A percentile compares a stretch with the other conserved stretches of the same genome.
These are phyloP conservation scores for Plutomurus gul DNA, from an alignment of 1,140 invertebrate species.

Conservation along the genomic window DNA sequence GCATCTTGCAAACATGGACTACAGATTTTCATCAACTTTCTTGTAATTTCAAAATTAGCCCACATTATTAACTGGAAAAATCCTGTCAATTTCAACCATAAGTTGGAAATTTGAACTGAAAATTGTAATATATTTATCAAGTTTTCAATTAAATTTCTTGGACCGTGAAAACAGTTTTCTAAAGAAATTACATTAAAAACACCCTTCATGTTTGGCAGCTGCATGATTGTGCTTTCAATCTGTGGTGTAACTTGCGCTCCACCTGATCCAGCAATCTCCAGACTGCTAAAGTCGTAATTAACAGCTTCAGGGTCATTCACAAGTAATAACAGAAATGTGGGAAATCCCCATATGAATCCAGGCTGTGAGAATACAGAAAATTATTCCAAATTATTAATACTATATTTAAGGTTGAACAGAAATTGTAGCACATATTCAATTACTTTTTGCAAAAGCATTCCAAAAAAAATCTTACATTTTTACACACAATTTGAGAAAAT, in stretches of 20 bases:
- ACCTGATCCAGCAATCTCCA: constrained; percentile 36
- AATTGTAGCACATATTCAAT: no score
- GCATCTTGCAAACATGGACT: no score
- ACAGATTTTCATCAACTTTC: no score
- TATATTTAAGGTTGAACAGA: no score
- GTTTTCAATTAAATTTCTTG: neutral
- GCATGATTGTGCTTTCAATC: constrained; percentile 41
- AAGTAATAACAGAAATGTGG: constrained; percentile 36
- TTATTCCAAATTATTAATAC: no score
- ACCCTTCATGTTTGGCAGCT: constrained; percentile 29
- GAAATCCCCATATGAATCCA: constrained; percentile 34
- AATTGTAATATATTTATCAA: neutral
- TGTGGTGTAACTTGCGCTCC: constrained; percentile 46
- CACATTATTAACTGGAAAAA: neutral
- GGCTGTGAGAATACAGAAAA: no score
- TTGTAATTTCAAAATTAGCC: neutral
- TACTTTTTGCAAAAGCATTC: neutral
- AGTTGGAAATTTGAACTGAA: neutral
- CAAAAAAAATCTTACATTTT: neutral
- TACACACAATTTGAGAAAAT: constrained; percentile 22
- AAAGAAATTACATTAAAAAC: constrained; percentile 43
- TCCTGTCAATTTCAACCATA: neutral
- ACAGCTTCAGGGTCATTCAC: constrained; percentile 39
- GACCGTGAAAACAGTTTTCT: no score
- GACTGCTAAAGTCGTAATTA: constrained; percentile 44